Percentiles rank a stretch among this genome's conserved stretches.
These are phyloP conservation scores for Melinaea marsaeus DNA, from an alignment of 2,888 invertebrate genomes.

Conservation along the genomic window DNA sequence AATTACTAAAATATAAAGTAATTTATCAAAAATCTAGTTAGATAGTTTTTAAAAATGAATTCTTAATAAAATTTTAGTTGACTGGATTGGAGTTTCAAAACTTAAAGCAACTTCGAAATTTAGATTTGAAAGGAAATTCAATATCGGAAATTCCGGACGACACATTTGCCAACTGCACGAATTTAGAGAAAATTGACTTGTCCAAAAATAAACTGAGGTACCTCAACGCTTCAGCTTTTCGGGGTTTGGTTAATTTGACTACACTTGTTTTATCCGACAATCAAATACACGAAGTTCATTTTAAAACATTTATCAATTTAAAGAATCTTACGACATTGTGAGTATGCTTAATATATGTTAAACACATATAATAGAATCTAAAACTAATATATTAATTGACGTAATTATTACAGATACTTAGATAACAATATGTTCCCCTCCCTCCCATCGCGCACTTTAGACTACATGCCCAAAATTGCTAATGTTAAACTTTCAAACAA, in stretches of 20 bases:
- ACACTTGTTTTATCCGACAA: slow-evolving; percentile 85
- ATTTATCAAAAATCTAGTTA: neutral
- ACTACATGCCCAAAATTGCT: slow-evolving; percentile 79
- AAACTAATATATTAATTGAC: neutral
- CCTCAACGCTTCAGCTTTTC: slow-evolving; percentile 78
- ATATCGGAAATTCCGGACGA: slow-evolving; percentile 76
- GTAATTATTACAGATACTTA: slow-evolving; percentile 78
- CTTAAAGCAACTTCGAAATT: slow-evolving; percentile 76
- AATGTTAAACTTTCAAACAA: slow-evolving; percentile 85
- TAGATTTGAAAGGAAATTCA: slow-evolving; percentile 84
- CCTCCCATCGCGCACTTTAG: slow-evolving; percentile 82
- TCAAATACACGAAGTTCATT: slow-evolving; percentile 80
- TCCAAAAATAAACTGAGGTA: slow-evolving; percentile 83
- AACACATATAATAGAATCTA: too few species aligned
- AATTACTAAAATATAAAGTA: too few species aligned
- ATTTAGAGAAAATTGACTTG: slow-evolving; percentile 82
- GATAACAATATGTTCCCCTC: slow-evolving; percentile 86
- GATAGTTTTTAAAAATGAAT: neutral
- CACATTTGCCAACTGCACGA: slow-evolving; percentile 75
- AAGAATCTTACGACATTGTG: slow-evolving; percentile 84
- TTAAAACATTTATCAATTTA: slow-evolving; percentile 79
- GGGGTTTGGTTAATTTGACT: slow-evolving; percentile 80
- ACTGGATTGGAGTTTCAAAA: slow-evolving; percentile 75
- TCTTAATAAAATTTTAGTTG: slow-evolving; percentile 60
- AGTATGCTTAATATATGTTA: slow-evolving; percentile 47